phyloP scores from a whole-genome alignment of 2,888 invertebrate species.

The Cantharis rustica region DNA sequence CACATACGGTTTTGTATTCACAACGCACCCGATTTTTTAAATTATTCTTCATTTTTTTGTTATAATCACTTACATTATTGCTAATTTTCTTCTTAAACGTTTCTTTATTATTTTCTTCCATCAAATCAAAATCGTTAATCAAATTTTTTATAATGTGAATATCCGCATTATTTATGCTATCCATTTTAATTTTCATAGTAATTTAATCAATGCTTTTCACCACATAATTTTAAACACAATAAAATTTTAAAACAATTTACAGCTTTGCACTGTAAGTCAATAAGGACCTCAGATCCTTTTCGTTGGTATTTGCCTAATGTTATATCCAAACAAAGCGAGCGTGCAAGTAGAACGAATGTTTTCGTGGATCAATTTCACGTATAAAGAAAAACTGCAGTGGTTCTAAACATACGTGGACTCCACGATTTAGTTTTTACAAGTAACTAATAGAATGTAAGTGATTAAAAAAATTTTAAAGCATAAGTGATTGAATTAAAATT shows the following conservation, averaged over 20 bases:
- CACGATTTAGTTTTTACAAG: not conserved
- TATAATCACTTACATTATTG: not conserved
- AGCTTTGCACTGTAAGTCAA: not conserved
- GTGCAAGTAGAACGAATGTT: slow-evolving; percentile 27
- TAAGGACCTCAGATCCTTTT: slow-evolving; percentile 10
- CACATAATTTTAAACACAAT: not conserved
- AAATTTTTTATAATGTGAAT: slow-evolving; percentile 52
- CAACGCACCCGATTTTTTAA: slow-evolving; percentile 28
- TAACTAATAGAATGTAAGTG: not conserved
- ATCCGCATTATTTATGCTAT: slow-evolving; percentile 41
- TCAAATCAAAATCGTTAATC: slow-evolving; percentile 49
- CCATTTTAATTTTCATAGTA: slow-evolving; percentile 25
- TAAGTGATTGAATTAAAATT: not conserved
- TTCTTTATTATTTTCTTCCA: slow-evolving; percentile 21
- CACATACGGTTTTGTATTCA: slow-evolving; percentile 39
- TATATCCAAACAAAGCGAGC: slow-evolving; percentile 20
- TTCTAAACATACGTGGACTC: not conserved
- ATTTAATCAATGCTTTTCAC: slow-evolving; percentile 6
- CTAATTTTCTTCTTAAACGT: slow-evolving; percentile 14
- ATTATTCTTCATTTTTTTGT: slow-evolving; percentile 22
- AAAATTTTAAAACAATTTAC: not conserved
- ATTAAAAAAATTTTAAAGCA: not conserved
- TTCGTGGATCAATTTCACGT: slow-evolving; percentile 32
- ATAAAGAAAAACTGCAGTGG: slow-evolving; percentile 13
- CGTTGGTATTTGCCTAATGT: slow-evolving; percentile 20